phyloP scores from a whole-genome alignment of 2,797 vertebrate species.

The Rhabdomys pumilio region DNA sequence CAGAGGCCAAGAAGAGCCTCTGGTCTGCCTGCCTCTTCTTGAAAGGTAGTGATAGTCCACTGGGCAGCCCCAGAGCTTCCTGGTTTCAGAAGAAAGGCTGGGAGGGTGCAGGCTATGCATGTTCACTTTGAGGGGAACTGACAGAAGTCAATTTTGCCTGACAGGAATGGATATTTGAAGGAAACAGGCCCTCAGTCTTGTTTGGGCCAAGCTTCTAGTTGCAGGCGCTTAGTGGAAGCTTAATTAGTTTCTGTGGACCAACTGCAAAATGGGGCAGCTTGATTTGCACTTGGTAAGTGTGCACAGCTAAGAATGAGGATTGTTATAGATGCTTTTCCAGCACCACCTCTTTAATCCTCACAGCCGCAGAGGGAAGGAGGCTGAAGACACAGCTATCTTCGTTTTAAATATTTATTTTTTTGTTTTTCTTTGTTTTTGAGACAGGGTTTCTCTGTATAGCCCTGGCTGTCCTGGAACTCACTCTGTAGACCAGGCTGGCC shows the following conservation, averaged over 20 bases:
- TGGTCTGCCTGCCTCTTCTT: background rate
- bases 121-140: slow-evolving; percentile 40
- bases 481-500: too few species aligned
- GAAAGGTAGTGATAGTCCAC: background rate
- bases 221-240: slow-evolving; percentile 27
- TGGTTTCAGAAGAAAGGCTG: slow-evolving; percentile 23
- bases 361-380: background rate
- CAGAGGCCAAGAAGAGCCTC: background rate
- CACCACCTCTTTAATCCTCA: slow-evolving; percentile 73
- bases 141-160: slow-evolving; percentile 42
- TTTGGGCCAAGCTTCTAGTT: slow-evolving; percentile 21
- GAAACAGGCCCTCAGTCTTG: background rate
- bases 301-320: slow-evolving; percentile 51
- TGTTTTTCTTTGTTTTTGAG: too few species aligned
- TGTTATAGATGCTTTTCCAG: slow-evolving; percentile 74
- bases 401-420: slow-evolving; percentile 43
- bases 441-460: too few species aligned
- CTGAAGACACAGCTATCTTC: slow-evolving; percentile 66
- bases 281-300: slow-evolving; percentile 64
- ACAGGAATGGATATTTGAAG: slow-evolving; percentile 56
- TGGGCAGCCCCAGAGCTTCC: background rate
- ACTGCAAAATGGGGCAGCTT: slow-evolving; percentile 29
- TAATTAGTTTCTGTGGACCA: slow-evolving; percentile 72
- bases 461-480: too few species aligned
- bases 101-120: too few species aligned